Conservation (phyloP, 2,113 vertebrate species). For the Coracopsis vasa region DNA sequence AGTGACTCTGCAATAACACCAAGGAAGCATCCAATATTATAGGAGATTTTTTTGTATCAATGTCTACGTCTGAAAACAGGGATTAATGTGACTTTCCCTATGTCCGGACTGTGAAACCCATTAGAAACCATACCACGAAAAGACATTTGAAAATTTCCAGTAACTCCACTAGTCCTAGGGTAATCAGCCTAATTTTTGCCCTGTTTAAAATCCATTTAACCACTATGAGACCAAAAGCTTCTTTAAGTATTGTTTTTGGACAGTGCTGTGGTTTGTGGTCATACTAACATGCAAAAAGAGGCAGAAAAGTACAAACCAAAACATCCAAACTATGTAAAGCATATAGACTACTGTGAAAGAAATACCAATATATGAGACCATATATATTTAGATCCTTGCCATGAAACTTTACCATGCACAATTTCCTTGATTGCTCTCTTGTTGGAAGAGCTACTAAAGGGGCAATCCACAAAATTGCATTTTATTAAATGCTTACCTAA, state of each 20-base stretch:
- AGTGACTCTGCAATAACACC: background rate
- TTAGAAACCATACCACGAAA: background rate
- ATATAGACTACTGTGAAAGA: background rate
- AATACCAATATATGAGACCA: background rate
- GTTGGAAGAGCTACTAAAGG: background rate
- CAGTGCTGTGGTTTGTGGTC: background rate
- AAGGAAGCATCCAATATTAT: background rate
- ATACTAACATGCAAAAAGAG: background rate
- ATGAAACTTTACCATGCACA: background rate
- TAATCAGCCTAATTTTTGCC: background rate
- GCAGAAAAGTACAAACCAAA: background rate
- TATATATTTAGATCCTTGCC: background rate
- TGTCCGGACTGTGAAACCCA: background rate
- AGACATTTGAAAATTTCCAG: background rate
- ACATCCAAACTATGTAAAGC: background rate
- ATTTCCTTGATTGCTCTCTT: background rate
- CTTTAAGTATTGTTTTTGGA: background rate
- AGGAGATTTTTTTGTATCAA: background rate
- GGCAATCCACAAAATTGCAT: background rate
- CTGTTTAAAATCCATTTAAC: background rate
- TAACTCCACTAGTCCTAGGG: background rate
- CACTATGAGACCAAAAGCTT: background rate
- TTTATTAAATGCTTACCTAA: background rate
- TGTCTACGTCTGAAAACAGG: background rate
- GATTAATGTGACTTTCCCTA: background rate